Conservation (phyloP, 1,140 invertebrate genomes). For the Zaprionus africanus region DNA sequence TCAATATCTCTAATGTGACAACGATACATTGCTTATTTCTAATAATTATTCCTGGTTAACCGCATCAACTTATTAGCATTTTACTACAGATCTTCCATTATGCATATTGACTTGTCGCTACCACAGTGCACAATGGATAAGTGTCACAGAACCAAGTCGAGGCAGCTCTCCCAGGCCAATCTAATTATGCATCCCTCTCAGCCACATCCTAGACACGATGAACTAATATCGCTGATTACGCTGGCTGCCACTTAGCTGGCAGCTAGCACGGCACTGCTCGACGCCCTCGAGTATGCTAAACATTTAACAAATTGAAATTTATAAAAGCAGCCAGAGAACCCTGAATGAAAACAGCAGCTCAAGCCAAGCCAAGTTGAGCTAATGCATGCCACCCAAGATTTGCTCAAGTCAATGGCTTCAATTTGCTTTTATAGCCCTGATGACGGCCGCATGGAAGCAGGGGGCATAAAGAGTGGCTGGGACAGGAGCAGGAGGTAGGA, state of each 20-base stretch:
- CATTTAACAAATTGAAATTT: slow-evolving; percentile 82
- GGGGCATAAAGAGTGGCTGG: neutral
- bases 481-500: slow-evolving; percentile 1
- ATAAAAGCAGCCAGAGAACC: slow-evolving; percentile 51
- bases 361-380: slow-evolving; percentile 38
- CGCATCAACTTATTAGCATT: neutral
- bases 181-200: slow-evolving; percentile 24
- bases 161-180: slow-evolving; percentile 17
- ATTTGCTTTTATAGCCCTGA: slow-evolving; percentile 69
- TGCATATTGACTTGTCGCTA: neutral
- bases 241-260: slow-evolving; percentile 1
- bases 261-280: neutral
- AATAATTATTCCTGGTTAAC: neutral
- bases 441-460: neutral
- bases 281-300: slow-evolving; percentile 71
- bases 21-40: no score
- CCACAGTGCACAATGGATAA: neutral
- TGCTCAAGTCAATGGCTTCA: slow-evolving; percentile 76
- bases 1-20: no score
- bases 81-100: neutral
- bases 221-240: slow-evolving; percentile 71
- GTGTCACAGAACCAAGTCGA: neutral
- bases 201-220: slow-evolving; percentile 26
- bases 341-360: neutral
- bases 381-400: slow-evolving; percentile 64